Evolutionary conservation across 1,140 invertebrate species (phyloP).

Genomic region (Heliconius melpomene): DNA sequence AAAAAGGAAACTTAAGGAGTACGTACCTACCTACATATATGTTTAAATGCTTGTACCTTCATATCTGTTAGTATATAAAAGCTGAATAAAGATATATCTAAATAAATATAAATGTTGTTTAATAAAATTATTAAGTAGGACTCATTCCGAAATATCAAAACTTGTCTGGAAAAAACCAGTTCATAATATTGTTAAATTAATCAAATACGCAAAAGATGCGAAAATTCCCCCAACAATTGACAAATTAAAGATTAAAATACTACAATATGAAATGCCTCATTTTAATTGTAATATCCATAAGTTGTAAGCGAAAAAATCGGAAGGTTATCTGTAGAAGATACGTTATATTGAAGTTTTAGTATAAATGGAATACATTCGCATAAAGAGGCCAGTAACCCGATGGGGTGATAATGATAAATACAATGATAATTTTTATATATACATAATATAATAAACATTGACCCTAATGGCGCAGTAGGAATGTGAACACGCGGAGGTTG

Average conservation of each 20-base stretch:
- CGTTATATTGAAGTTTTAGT: slow-evolving; percentile 14
- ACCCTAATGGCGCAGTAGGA: background rate
- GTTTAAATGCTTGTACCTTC: too few relatives aligned
- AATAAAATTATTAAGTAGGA: too few relatives aligned
- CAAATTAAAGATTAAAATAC: too few relatives aligned
- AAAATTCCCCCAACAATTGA: too few relatives aligned
- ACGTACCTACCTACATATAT: too few relatives aligned
- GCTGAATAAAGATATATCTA: too few relatives aligned
- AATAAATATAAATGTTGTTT: too few relatives aligned
- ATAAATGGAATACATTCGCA: slow-evolving; percentile 17
- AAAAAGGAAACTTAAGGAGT: too few relatives aligned
- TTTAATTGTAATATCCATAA: background rate
- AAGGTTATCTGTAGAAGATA: slow-evolving; percentile 32
- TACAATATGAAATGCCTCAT: background rate
- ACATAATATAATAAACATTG: slow-evolving; percentile 1
- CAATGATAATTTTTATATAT: slow-evolving; percentile 5
- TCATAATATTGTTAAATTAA: too few relatives aligned
- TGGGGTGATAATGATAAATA: slow-evolving; percentile 27
- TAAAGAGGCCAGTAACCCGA: slow-evolving; percentile 30
- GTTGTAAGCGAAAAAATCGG: background rate
- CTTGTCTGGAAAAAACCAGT: too few relatives aligned
- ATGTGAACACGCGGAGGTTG: background rate
- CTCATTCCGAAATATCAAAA: too few relatives aligned
- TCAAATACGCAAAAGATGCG: too few relatives aligned
- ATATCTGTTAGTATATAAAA: background rate